Evolutionary conservation across 2,888 invertebrate genomes (phyloP).

Genomic region (Aspidiotus rigidus): DNA sequence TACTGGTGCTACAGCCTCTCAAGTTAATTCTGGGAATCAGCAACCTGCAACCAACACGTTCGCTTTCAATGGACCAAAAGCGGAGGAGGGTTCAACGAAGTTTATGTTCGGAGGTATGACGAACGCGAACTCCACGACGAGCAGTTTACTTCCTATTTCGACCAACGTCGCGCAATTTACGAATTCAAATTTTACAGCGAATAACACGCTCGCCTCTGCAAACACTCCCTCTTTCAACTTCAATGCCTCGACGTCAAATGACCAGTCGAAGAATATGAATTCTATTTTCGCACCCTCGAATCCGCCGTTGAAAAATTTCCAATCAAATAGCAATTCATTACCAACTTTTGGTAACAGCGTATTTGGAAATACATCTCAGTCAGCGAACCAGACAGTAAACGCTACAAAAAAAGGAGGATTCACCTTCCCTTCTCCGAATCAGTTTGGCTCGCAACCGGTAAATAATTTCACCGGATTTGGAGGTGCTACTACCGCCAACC

Average conservation of each 20-base stretch:
- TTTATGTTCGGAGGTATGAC: slow-evolving; percentile 8
- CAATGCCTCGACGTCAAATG: neutral
- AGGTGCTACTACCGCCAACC: neutral
- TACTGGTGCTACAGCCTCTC: neutral
- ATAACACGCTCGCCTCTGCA: neutral
- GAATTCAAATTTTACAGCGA: neutral
- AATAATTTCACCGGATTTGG: slow-evolving; percentile 19
- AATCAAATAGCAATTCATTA: neutral
- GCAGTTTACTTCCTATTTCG: too few species aligned
- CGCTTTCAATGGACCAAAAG: slow-evolving; percentile 22
- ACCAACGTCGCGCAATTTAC: neutral
- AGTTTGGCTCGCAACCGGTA: slow-evolving; percentile 1
- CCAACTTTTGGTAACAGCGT: neutral
- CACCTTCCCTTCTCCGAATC: slow-evolving; percentile 3
- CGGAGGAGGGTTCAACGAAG: slow-evolving; percentile 16
- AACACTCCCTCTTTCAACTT: neutral
- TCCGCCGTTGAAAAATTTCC: neutral
- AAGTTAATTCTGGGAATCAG: neutral
- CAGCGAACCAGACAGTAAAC: neutral
- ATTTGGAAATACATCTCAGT: slow-evolving; percentile 3
- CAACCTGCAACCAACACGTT: slow-evolving; percentile 6
- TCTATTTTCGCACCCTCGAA: neutral
- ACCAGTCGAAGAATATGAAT: neutral
- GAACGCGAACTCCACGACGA: neutral
- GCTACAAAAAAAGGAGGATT: slow-evolving; percentile 22